These are phyloP conservation scores for Montipora cactus DNA, from an alignment of 64 coral and sea anemone genomes.

Conservation along the genomic window DNA sequence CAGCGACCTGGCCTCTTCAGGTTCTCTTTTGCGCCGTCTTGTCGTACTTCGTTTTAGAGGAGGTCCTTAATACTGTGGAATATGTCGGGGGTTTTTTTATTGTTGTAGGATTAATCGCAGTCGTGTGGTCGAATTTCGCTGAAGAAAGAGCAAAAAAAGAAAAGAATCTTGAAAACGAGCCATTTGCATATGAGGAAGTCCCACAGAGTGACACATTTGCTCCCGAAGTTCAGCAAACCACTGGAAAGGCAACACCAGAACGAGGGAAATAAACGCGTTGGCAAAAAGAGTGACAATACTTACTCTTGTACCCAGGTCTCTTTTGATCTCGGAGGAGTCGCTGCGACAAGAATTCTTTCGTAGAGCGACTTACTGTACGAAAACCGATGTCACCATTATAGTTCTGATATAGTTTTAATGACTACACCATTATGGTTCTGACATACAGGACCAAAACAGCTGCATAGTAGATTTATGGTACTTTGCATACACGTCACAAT, in stretches of 20 bases:
- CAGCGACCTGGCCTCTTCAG: constrained; percentile 89
- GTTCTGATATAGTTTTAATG: no score
- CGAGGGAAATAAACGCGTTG: no score
- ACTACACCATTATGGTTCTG: no score
- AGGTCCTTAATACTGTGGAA: constrained; percentile 51
- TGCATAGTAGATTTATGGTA: no score
- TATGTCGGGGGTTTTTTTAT: constrained; percentile 75
- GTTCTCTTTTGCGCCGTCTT: constrained; percentile 85
- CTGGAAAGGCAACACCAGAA: neutral
- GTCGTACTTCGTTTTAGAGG: constrained; percentile 79
- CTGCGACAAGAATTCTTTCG: no score
- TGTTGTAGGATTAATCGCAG: constrained; percentile 71
- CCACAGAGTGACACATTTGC: constrained; percentile 62
- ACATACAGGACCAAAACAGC: no score
- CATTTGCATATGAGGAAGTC: constrained; percentile 60
- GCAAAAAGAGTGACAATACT: no score
- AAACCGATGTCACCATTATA: no score
- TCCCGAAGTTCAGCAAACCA: neutral
- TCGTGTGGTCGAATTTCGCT: constrained; percentile 82
- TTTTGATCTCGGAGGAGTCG: no score
- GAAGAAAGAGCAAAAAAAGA: constrained; percentile 64
- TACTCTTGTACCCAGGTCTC: no score
- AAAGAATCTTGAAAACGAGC: neutral
- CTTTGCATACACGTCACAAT: no score
- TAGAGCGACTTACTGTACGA: no score